phyloP scores from a whole-genome alignment of 2,888 invertebrate species.

The Gastracanthus pulcherrimus region DNA sequence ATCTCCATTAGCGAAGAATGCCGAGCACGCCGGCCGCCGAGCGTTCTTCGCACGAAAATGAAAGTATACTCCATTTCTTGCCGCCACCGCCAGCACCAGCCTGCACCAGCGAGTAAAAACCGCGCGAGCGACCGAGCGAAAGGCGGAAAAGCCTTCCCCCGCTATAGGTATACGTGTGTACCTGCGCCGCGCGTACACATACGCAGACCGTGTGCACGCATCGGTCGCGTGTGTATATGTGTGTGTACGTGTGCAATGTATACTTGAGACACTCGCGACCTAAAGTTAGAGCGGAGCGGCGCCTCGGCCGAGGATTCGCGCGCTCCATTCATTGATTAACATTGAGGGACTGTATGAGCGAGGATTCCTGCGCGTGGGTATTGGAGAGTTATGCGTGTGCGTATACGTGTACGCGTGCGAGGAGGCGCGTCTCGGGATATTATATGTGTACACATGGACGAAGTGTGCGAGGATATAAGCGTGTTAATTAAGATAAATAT shows the following conservation, averaged over 20 bases:
- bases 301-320: constrained; percentile 14
- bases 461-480: too few relatives aligned
- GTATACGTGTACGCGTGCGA: not conserved
- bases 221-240: not conserved
- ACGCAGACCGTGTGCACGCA: too few relatives aligned
- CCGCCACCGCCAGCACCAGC: not conserved
- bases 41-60: constrained; percentile 59
- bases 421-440: too few relatives aligned
- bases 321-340: constrained; percentile 49
- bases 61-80: constrained; percentile 60
- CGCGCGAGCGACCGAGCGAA: constrained; percentile 57
- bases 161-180: not conserved
- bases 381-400: too few relatives aligned
- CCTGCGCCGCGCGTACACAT: not conserved
- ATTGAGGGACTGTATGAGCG: too few relatives aligned
- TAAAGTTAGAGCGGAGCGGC: too few relatives aligned
- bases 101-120: constrained; percentile 32
- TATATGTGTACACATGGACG: too few relatives aligned
- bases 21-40: constrained; percentile 54
- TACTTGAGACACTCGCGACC: constrained; percentile 34
- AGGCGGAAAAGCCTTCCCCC: constrained; percentile 63
- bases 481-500: constrained; percentile 50
- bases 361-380: too few relatives aligned
- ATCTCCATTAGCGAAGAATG: constrained; percentile 60
- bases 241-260: too few relatives aligned